Evolutionary conservation across 2,888 invertebrate genomes (phyloP).

Genomic region (Eugnorisma glareosa): DNA sequence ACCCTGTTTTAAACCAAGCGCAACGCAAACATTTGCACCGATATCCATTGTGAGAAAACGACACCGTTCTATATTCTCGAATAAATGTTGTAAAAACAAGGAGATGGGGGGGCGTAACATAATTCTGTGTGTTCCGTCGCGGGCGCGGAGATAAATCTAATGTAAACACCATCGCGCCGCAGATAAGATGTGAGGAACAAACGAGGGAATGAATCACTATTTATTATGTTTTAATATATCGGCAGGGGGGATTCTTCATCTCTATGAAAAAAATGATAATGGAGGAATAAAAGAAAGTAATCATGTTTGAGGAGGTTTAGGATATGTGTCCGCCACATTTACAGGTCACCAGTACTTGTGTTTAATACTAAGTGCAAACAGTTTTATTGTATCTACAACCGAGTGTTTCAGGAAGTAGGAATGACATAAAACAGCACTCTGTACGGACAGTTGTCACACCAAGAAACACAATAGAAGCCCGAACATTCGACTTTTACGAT

Average conservation of each 20-base stretch:
- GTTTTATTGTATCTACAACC: background rate
- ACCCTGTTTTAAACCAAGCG: slow-evolving; percentile 19
- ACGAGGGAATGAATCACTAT: slow-evolving; percentile 67
- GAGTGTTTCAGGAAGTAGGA: background rate
- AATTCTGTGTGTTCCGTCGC: slow-evolving; percentile 78
- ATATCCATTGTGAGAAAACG: slow-evolving; percentile 72
- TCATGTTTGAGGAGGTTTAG: background rate
- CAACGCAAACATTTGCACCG: slow-evolving; percentile 53
- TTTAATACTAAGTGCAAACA: background rate
- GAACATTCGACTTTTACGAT: slow-evolving; percentile 35
- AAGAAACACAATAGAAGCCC: slow-evolving; percentile 14
- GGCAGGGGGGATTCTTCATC: slow-evolving; percentile 15
- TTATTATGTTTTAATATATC: slow-evolving; percentile 67
- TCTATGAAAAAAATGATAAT: slow-evolving; percentile 9
- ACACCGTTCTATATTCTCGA: slow-evolving; percentile 73
- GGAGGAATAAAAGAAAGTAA: background rate
- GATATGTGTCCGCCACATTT: background rate
- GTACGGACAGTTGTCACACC: slow-evolving; percentile 14
- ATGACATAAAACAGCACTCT: slow-evolving; percentile 12
- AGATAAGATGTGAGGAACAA: slow-evolving; percentile 64
- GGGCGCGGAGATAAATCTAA: slow-evolving; percentile 80
- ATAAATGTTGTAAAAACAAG: slow-evolving; percentile 81
- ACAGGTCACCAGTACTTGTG: background rate
- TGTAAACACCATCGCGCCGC: slow-evolving; percentile 75
- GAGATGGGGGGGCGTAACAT: slow-evolving; percentile 77